Conservation (phyloP, 2,888 invertebrate genomes). For the Tinea trinotella region DNA sequence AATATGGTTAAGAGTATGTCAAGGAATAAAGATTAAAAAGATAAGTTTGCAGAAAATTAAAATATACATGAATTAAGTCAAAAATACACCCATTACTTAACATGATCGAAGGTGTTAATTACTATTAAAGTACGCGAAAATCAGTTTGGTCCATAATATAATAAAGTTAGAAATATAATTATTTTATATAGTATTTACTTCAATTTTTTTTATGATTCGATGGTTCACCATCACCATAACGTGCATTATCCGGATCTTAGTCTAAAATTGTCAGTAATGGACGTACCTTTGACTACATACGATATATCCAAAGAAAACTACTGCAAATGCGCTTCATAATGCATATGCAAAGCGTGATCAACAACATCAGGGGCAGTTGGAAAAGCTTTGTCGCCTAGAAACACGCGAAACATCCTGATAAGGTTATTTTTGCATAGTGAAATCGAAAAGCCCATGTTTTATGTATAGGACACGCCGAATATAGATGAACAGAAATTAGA, state of each 20-base stretch:
- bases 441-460: conserved; percentile 32
- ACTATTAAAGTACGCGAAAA: not conserved
- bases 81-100: conserved; percentile 62
- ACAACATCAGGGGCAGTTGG: conserved; percentile 73
- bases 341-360: conserved; percentile 75
- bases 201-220: conserved; percentile 4
- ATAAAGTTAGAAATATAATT: conserved; percentile 14
- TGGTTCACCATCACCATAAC: conserved; percentile 39
- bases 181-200: not conserved
- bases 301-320: conserved; percentile 74
- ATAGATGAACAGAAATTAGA: conserved; percentile 1
- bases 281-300: conserved; percentile 73
- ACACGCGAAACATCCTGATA: conserved; percentile 64
- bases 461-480: conserved; percentile 28
- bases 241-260: conserved; percentile 52
- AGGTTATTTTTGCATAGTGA: conserved; percentile 33
- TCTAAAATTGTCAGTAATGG: conserved; percentile 63
- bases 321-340: conserved; percentile 74
- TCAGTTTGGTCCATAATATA: not conserved
- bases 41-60: not conserved
- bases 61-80: conserved; percentile 31
- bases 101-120: conserved; percentile 24
- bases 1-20: not conserved
- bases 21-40: conserved; percentile 4
- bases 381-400: conserved; percentile 72